Base-by-base conservation (phyloP, 2,113 vertebrate species). In the Dicrurus megarhynchus region DNA sequence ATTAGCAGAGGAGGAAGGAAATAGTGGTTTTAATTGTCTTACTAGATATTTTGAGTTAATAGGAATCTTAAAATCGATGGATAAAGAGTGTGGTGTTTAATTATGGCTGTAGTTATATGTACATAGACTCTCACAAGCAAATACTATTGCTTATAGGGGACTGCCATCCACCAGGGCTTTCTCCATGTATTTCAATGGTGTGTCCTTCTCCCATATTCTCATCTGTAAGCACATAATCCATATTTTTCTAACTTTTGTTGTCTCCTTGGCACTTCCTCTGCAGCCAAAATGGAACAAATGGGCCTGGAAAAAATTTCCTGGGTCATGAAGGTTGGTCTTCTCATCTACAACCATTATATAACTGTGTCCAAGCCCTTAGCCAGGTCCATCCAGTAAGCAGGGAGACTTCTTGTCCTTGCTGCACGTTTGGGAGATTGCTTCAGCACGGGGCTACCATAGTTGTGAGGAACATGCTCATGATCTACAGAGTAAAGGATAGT, bases 381-480 rank as follows among this genome's bases (percentile, higher is more conserved):
- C 11, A 55, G 18, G 32, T 74, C 41, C 0, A 4, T 65, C 24
- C 1, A 2, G 52, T 56, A 78, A 71, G 20, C 28, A 67, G 33
- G 39, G 35, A 50, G 15, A 32, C 2, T 65, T 32, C 30, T 39
- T 53, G 35, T 52, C 32, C 53, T 92, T 6, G 4, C 30, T 79
- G 44, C n/a, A 41, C 17, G 6, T 89, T 42, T 28, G 52, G 56
- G 53, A 84, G 30, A 17, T 11, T 37, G 5, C 47, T 89, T 64
- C 32, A 93, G 65, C 28, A 67, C 37, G 19, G 4, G 12, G 7
- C 3, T 71, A 20, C 27, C 47, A 27, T 5, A n/a, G 33, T 2
- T 75, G 47, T 47, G 30, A 84, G 44, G 30, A 84, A 44, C 0
- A 0, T 27, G 24, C 24, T 82, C 1, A 1, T 60, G 24, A 71